Conservation (phyloP, 2,888 invertebrate species). For the Lithophane semibrunnea region DNA sequence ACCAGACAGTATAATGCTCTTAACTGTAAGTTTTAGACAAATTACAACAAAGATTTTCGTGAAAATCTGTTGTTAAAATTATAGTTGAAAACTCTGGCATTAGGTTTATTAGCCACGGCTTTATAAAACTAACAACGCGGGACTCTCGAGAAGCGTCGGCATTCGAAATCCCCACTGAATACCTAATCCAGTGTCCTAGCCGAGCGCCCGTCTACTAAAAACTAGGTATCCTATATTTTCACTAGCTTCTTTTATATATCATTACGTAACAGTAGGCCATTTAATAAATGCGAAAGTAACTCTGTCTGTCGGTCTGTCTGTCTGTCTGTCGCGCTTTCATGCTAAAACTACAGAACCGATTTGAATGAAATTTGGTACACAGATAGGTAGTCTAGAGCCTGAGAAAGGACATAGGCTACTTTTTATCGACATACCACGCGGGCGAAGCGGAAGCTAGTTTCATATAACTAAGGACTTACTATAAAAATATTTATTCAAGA, state of each 20-base stretch:
- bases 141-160: slow-evolving; percentile 45
- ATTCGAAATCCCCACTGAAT: slow-evolving; percentile 61
- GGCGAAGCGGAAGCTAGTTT: neutral
- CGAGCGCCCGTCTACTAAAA: slow-evolving; percentile 46
- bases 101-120: slow-evolving; percentile 55
- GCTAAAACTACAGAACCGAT: too few relatives aligned
- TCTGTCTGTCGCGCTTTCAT: too few relatives aligned
- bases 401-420: too few relatives aligned
- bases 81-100: slow-evolving; percentile 39
- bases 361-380: too few relatives aligned
- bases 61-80: slow-evolving; percentile 8
- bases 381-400: too few relatives aligned
- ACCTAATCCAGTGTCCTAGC: slow-evolving; percentile 57
- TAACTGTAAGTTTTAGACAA: neutral
- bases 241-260: slow-evolving; percentile 13
- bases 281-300: too few relatives aligned
- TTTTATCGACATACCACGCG: too few relatives aligned
- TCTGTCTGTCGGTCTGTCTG: too few relatives aligned
- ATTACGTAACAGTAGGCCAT: slow-evolving; percentile 6
- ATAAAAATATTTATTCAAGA: slow-evolving; percentile 15
- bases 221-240: slow-evolving; percentile 17
- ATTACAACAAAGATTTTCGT: neutral
- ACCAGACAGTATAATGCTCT: neutral
- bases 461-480: neutral
- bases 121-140: slow-evolving; percentile 57